A percentile compares a stretch with the other conserved stretches of the same genome.
Conservation (phyloP, 1,140 invertebrate species). For the Diorhabda elongata region DNA sequence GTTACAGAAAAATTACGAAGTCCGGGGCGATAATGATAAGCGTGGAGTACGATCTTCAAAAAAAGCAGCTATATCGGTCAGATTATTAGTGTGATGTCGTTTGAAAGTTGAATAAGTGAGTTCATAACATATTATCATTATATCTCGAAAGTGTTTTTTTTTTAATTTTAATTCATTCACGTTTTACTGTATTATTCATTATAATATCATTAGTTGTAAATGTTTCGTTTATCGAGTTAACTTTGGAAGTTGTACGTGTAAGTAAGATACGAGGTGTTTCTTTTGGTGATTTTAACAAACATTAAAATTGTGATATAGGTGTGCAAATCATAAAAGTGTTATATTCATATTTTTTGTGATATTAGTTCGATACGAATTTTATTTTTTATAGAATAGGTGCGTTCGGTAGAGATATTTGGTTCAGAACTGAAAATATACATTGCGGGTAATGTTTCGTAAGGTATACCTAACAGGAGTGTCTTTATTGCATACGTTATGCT, state of each 20-base stretch:
- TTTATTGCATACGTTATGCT: neutral
- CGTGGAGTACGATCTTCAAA: neutral
- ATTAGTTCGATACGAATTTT: constrained; percentile 2
- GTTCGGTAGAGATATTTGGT: neutral
- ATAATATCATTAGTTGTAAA: neutral
- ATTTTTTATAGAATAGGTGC: constrained; percentile 1
- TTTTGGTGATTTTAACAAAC: constrained; percentile 1
- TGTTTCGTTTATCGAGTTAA: neutral
- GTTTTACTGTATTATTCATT: neutral
- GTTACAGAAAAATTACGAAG: neutral
- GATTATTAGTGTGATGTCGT: neutral
- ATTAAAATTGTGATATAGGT: constrained; percentile 1
- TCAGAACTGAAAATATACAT: neutral
- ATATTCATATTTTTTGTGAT: constrained; percentile 3
- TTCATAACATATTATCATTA: neutral
- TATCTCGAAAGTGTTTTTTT: neutral
- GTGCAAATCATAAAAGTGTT: constrained; percentile 2
- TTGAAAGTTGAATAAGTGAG: neutral
- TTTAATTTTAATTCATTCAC: neutral
- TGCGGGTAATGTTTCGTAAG: neutral
- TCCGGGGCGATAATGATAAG: neutral
- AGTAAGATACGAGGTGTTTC: neutral
- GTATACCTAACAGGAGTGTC: neutral
- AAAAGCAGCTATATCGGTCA: neutral
- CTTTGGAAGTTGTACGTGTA: neutral